Evolutionary conservation across 2,113 vertebrate genomes (phyloP).

Genomic region (Maccullochella peelii): DNA sequence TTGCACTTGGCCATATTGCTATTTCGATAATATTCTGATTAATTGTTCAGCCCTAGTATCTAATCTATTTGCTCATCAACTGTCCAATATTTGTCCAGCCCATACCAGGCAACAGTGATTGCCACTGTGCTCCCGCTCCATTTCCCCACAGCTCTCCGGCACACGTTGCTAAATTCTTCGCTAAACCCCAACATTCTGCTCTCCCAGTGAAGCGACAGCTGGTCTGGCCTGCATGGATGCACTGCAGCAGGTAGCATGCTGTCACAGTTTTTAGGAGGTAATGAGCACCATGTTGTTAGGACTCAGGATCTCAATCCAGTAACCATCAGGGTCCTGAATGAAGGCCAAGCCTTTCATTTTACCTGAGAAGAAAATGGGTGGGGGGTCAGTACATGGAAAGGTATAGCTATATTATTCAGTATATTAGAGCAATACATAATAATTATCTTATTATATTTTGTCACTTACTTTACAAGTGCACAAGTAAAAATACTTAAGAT

Average conservation of each 20-base stretch:
- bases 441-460: neutral
- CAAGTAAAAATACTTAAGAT: neutral
- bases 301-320: constrained; percentile 98
- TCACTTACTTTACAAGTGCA: neutral
- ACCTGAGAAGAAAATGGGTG: constrained; percentile 78
- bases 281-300: constrained; percentile 92
- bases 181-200: constrained; percentile 10
- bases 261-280: constrained; percentile 75
- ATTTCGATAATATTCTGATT: too few species aligned
- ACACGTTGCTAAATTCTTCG: neutral
- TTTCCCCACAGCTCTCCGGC: neutral
- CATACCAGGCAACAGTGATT: neutral
- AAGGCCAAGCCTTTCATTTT: constrained; percentile 99
- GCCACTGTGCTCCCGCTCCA: neutral
- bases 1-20: too few species aligned
- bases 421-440: neutral
- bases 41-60: neutral
- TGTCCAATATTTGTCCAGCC: constrained; percentile 33
- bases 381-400: rapidly evolving
- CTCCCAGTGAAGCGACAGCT: constrained; percentile 36
- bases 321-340: constrained; percentile 98
- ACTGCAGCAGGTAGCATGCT: constrained; percentile 15
- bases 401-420: too few species aligned
- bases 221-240: neutral
- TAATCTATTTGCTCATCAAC: constrained; percentile 11